Evolutionary conservation across 2,888 invertebrate species (phyloP), one percentile per base, ranked within the genome.

Genomic region (Drosophila mayaguana): DNA sequence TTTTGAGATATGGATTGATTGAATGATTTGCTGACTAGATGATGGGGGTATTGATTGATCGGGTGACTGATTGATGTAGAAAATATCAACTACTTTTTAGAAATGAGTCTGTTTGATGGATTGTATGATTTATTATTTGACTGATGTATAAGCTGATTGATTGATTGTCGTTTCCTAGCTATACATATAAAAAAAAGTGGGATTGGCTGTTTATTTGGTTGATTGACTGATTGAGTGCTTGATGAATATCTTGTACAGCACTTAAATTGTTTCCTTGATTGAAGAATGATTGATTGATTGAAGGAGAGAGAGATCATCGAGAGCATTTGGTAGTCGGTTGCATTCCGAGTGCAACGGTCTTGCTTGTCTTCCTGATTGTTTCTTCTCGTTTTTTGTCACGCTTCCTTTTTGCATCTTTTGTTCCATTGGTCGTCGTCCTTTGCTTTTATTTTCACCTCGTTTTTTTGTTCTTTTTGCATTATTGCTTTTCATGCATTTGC

Each of bases 401-500:
- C 77, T 77, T 83, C 62, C 63, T 65, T 69, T 70, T 70, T 75
- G 72, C 74, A 63, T 71, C 63, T 67, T 78, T 76, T 76, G 72
- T 72, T 71, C 67, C 63, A 70, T 53, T 54, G 62, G 57, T 42
- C 50, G 53, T 48, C 53, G 54, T 43, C 34, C 56, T 46, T 43
- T 42, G 45, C 36, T 36, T 43, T 25, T 56, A 32, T 54, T 59
- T 38, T 25, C 25, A n/a, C 22, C 25, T 20, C 28, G 9, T 18
- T 46, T 62, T 22, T 72, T 40, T 63, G 2, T 72, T 42, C 72
- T 69, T 81, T 83, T 72, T 76, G 73, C 76, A 71, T 81, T 81
- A 78, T 81, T 81, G 75, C 80, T 65, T 80, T 68, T 76, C 68
- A 84, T 84, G 88, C 88, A 86, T 70, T 77, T 84, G 76, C 83